These are phyloP conservation scores for Macquaria ambigua DNA, from an alignment of 2,113 vertebrate species.

Conservation along the genomic window DNA sequence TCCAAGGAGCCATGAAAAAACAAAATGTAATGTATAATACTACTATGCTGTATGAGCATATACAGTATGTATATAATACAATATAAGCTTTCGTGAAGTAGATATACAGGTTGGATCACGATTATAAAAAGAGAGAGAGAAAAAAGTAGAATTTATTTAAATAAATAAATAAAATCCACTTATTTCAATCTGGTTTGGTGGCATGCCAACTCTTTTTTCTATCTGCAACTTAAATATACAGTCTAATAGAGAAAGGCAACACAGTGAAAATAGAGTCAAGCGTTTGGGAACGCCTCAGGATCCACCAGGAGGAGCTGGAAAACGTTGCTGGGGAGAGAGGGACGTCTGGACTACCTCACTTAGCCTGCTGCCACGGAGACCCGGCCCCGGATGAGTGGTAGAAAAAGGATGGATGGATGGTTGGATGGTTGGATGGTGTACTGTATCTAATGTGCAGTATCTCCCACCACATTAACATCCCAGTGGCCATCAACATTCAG, in stretches of 20 bases:
- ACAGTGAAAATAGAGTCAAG: neutral
- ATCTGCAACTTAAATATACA: neutral
- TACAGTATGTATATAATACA: neutral
- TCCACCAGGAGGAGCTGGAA: no score
- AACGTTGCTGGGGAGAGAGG: no score
- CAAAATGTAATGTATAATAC: neutral
- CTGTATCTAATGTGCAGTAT: slow-evolving; percentile 13
- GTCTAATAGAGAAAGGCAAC: slow-evolving; percentile 1
- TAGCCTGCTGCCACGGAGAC: no score
- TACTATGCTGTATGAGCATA: neutral
- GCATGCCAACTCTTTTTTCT: neutral
- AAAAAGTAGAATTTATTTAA: neutral
- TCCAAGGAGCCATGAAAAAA: neutral
- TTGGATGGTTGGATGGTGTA: no score
- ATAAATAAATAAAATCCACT: neutral
- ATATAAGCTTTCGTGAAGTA: neutral
- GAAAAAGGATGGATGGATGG: no score
- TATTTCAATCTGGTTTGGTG: neutral
- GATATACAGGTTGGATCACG: neutral
- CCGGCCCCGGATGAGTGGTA: no score
- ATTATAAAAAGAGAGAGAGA: neutral
- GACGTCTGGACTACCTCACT: no score
- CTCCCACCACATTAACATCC: slow-evolving; percentile 48
- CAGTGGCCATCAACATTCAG: slow-evolving; percentile 76
- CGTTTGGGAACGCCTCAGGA: no score